phyloP scores from a whole-genome alignment of 1,140 invertebrate genomes.

The Drosophila watanabei region DNA sequence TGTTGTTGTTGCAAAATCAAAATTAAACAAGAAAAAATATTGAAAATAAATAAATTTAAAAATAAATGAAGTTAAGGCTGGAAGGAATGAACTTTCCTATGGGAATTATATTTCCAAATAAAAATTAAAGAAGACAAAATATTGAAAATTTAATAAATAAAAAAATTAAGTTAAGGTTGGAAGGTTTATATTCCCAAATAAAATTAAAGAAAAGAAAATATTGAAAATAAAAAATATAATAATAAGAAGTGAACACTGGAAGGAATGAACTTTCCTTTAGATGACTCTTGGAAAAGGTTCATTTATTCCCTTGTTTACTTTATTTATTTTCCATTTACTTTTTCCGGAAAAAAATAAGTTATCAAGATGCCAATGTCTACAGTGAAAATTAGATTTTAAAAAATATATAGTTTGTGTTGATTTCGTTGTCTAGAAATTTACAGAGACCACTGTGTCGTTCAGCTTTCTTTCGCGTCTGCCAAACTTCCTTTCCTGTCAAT shows the following conservation, averaged over 20 bases:
- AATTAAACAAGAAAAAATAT: conserved; percentile 33
- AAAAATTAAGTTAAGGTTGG: too few relatives aligned
- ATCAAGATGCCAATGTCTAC: neutral
- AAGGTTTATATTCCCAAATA: neutral
- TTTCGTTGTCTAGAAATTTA: neutral
- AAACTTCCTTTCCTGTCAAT: conserved; percentile 13
- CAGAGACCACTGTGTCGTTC: neutral
- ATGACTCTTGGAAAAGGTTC: neutral
- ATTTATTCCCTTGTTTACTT: neutral
- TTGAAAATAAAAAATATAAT: conserved; percentile 11
- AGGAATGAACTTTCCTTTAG: neutral
- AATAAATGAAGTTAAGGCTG: neutral
- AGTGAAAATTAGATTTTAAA: neutral
- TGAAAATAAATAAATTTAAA: conserved; percentile 26
- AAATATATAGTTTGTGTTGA: neutral
- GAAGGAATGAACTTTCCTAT: neutral
- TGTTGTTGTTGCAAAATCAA: conserved; percentile 23
- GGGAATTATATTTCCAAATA: neutral
- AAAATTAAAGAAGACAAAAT: conserved; percentile 18
- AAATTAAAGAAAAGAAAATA: conserved; percentile 27
- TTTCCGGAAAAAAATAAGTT: neutral
- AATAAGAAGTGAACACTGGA: neutral
- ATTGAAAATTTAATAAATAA: conserved; percentile 28
- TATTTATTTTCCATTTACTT: neutral
- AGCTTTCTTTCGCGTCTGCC: conserved; percentile 48